Conservation (phyloP, 64 coral and sea anemone genomes). For the Montipora foliosa region DNA sequence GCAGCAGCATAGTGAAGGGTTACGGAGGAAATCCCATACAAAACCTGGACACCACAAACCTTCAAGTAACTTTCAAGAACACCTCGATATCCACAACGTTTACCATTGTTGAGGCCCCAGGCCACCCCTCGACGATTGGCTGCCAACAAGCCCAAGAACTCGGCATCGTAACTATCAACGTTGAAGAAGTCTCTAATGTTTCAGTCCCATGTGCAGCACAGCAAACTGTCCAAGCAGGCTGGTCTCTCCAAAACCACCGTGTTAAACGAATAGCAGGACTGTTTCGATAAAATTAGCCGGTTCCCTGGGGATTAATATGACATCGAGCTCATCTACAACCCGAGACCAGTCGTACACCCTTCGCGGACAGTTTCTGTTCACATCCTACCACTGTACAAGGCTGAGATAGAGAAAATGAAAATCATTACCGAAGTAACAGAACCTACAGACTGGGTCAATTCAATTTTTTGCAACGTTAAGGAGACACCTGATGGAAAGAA, state of each 20-base stretch:
- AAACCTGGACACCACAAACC: constrained; percentile 22
- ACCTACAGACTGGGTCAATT: constrained; percentile 80
- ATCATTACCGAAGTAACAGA: constrained; percentile 61
- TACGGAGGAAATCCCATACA: constrained; percentile 51
- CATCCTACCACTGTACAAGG: constrained; percentile 64
- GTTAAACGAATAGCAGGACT: constrained; percentile 36
- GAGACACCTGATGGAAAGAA: constrained; percentile 27
- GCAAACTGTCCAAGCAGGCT: not conserved
- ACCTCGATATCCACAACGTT: constrained; percentile 52
- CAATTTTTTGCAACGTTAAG: constrained; percentile 66
- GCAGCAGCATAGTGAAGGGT: too few relatives aligned
- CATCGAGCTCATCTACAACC: constrained; percentile 56
- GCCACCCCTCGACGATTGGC: constrained; percentile 70
- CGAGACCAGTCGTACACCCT: constrained; percentile 52
- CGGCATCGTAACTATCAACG: not conserved
- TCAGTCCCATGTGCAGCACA: not conserved
- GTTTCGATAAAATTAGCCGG: constrained; percentile 32
- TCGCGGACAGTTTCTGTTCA: constrained; percentile 67
- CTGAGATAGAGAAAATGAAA: constrained; percentile 53
- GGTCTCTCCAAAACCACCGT: constrained; percentile 38
- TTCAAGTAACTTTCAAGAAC: constrained; percentile 34
- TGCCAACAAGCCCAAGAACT: constrained; percentile 20
- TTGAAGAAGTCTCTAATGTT: not conserved
- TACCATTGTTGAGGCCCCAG: constrained; percentile 55
- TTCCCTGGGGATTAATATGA: constrained; percentile 62